phyloP scores from a whole-genome alignment of 2,797 vertebrate genomes.

The Cynodonichthys magdalenae region DNA sequence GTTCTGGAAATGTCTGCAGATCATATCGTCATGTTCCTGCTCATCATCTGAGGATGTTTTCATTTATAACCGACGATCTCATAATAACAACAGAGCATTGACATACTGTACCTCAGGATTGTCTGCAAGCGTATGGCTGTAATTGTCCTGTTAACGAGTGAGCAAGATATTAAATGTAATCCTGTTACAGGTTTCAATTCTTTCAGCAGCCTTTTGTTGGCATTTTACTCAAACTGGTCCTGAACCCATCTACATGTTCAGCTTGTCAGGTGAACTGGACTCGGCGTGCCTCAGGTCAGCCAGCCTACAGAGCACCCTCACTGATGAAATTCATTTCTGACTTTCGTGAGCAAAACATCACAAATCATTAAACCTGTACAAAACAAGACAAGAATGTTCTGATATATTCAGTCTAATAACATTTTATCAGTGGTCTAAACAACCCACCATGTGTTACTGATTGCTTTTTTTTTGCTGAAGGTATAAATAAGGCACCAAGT shows the following conservation, averaged over 20 bases:
- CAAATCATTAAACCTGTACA: neutral
- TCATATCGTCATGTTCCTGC: constrained; percentile 32
- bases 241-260: neutral
- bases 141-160: constrained; percentile 1
- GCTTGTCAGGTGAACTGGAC: constrained; percentile 5
- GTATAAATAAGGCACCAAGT: neutral
- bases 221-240: neutral
- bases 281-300: constrained; percentile 83
- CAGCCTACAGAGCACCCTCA: constrained; percentile 83
- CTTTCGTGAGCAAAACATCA: neutral
- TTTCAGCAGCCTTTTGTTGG: no score
- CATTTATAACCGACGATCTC: constrained; percentile 15
- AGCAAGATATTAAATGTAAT: neutral
- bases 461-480: constrained; percentile 12
- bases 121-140: constrained; percentile 15
- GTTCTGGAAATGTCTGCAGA: constrained; percentile 48
- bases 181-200: neutral
- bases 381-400: neutral
- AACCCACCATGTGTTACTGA: neutral
- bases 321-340: constrained; percentile 1
- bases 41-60: constrained; percentile 5
- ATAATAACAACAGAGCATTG: constrained; percentile 49
- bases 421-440: neutral
- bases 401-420: neutral
- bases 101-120: constrained; percentile 19